phyloP scores from a whole-genome alignment of 2,888 invertebrate genomes.

The Pachymerium ferrugineum region DNA sequence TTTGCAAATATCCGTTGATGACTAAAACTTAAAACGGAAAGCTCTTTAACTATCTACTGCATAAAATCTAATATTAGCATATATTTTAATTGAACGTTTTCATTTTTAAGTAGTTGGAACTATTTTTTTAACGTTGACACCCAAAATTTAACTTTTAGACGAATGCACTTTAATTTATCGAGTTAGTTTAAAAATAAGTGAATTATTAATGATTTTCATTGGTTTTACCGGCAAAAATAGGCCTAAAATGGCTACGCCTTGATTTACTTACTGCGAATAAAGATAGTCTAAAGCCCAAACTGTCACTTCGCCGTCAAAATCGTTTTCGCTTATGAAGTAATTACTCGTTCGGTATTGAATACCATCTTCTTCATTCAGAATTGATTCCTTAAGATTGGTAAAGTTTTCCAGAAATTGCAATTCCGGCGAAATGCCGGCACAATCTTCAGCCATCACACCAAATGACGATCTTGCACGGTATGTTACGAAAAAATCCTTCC shows the following conservation, averaged over 20 bases:
- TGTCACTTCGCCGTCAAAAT: slow-evolving; percentile 67
- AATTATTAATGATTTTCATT: neutral
- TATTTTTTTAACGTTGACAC: too few species aligned
- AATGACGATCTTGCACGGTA: too few species aligned
- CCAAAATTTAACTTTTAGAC: too few species aligned
- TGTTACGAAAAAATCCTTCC: too few species aligned
- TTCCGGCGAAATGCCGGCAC: neutral
- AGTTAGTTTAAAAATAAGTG: neutral
- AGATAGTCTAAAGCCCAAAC: slow-evolving; percentile 72
- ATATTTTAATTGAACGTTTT: too few species aligned
- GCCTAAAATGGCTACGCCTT: neutral
- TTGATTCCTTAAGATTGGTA: slow-evolving; percentile 29
- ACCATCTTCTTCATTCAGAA: neutral
- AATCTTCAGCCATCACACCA: neutral
- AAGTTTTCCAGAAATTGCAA: slow-evolving; percentile 33
- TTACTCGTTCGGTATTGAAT: slow-evolving; percentile 36
- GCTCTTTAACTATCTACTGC: too few species aligned
- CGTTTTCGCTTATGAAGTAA: slow-evolving; percentile 50
- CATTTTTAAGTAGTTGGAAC: too few species aligned
- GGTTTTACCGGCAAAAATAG: neutral
- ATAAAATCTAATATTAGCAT: too few species aligned
- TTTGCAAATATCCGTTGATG: neutral
- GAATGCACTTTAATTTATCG: too few species aligned
- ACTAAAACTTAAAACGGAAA: neutral
- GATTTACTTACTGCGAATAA: slow-evolving; percentile 62